Conservation (phyloP, 2,888 invertebrate genomes). For the Chrysina gloriosa region DNA sequence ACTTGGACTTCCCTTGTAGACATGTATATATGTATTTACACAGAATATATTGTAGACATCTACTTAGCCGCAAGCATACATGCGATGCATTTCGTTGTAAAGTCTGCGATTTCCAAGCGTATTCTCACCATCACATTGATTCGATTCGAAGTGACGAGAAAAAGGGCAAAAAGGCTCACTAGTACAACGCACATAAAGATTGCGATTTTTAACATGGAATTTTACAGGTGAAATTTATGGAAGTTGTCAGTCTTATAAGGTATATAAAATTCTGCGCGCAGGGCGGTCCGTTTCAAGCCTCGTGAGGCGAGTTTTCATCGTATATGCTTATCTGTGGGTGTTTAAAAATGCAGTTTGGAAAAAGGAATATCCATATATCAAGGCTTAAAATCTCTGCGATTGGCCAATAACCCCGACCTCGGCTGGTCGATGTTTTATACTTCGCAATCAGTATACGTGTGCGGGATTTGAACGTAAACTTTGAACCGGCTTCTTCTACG, state of each 20-base stretch:
- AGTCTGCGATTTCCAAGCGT: constrained; percentile 6
- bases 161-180: constrained; percentile 14
- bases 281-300: constrained; percentile 48
- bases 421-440: constrained; percentile 38
- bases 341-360: constrained; percentile 56
- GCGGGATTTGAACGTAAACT: constrained; percentile 9
- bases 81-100: background rate
- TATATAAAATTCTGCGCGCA: constrained; percentile 46
- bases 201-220: constrained; percentile 43
- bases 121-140: background rate
- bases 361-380: constrained; percentile 55
- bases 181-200: constrained; percentile 32
- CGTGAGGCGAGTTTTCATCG: constrained; percentile 47
- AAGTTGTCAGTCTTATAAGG: constrained; percentile 49
- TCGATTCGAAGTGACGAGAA: constrained; percentile 32
- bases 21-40: too few relatives aligned
- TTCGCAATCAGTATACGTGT: constrained; percentile 26
- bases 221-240: constrained; percentile 48
- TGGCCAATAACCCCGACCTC: constrained; percentile 54
- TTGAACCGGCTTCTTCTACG: constrained; percentile 8
- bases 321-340: constrained; percentile 54
- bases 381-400: constrained; percentile 55
- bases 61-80: background rate
- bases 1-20: background rate
- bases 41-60: background rate